Conservation (phyloP, 2,888 invertebrate genomes). For the Cylloceria caligata region DNA sequence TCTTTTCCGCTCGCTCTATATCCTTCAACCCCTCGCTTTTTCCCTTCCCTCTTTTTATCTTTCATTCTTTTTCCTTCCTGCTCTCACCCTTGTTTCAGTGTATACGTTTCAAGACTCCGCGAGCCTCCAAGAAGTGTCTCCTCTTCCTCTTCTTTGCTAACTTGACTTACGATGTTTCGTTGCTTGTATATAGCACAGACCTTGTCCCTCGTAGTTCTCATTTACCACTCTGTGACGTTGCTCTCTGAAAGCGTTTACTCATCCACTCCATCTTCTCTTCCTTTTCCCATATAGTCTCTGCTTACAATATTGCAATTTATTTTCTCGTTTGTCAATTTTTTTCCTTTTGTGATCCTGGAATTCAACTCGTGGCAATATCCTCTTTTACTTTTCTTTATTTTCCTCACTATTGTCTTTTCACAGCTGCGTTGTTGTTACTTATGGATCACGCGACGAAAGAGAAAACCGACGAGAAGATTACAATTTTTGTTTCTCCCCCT, state of each 20-base stretch:
- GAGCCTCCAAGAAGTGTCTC: conserved; percentile 51
- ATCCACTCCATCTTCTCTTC: conserved; percentile 34
- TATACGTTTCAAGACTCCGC: conserved; percentile 57
- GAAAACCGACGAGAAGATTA: conserved; percentile 8
- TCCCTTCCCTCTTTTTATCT: conserved; percentile 3
- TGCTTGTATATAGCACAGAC: conserved; percentile 9
- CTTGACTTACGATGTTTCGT: conserved; percentile 31
- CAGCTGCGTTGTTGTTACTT: not conserved
- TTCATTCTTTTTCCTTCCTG: conserved; percentile 34
- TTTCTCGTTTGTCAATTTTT: conserved; percentile 14
- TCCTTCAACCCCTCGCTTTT: conserved; percentile 7
- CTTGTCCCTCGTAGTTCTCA: conserved; percentile 51
- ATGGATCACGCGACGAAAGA: not conserved
- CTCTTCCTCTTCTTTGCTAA: conserved; percentile 28
- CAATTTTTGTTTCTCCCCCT: not conserved
- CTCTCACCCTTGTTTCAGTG: conserved; percentile 34
- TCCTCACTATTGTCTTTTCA: not conserved
- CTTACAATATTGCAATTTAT: conserved; percentile 55
- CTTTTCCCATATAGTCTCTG: not conserved
- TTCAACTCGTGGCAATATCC: conserved; percentile 2
- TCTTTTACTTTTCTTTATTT: not conserved
- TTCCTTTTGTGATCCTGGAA: conserved; percentile 22
- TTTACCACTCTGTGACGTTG: conserved; percentile 57
- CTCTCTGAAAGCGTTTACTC: conserved; percentile 30
- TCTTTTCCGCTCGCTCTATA: conserved; percentile 10